Evolutionary conservation across 2,113 vertebrate species (phyloP).

Genomic region (Halcyon malimbica): DNA sequence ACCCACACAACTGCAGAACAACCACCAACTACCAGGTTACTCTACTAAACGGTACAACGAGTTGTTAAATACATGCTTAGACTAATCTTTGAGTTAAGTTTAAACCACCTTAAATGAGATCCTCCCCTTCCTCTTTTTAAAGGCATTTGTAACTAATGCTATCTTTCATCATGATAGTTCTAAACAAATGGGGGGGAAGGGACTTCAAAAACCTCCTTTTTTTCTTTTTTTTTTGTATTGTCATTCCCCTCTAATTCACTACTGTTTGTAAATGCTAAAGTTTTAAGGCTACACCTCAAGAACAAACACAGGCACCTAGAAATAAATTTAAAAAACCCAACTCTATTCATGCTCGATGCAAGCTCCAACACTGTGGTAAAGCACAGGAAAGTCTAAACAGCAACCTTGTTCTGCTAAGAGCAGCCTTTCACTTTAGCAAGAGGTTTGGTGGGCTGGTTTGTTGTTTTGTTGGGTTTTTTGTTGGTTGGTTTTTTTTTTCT

Average conservation of each 20-base stretch:
- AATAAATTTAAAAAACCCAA: neutral
- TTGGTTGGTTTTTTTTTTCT: neutral
- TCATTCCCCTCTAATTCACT: neutral
- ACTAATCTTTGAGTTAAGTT: neutral
- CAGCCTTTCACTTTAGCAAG: neutral
- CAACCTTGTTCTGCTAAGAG: neutral
- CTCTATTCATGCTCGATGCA: rapidly evolving
- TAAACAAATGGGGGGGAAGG: neutral
- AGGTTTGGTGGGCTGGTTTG: neutral
- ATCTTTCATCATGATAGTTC: neutral
- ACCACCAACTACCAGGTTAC: neutral
- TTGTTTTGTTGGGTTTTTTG: too few species aligned
- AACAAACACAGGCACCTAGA: neutral
- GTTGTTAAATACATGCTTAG: neutral
- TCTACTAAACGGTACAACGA: neutral
- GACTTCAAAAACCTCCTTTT: neutral
- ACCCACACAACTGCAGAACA: neutral
- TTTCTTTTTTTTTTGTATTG: neutral
- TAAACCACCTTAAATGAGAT: neutral
- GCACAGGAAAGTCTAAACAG: neutral
- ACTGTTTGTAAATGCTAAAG: neutral
- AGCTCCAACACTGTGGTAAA: neutral
- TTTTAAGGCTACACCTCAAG: neutral
- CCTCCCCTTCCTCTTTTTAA: neutral
- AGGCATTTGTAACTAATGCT: neutral